Evolutionary conservation across 1,140 invertebrate species (phyloP), one percentile per base, ranked within the genome.

Genomic region (Papilio xuthus): DNA sequence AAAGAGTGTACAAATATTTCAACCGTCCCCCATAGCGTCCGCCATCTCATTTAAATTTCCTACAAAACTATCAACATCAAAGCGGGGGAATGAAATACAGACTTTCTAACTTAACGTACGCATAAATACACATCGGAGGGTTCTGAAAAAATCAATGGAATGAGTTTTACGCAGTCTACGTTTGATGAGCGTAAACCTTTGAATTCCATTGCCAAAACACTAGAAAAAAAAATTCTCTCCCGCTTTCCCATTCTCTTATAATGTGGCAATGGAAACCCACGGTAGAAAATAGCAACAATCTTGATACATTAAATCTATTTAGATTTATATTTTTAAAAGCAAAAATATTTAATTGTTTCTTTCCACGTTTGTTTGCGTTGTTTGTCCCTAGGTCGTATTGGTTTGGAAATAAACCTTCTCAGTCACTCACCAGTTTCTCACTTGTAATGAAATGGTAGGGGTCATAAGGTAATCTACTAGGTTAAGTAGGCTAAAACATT

Each of bases 401-500:
- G n/a, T n/a, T n/a, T n/a, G n/a, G n/a, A n/a, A n/a, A n/a, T n/a
- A n/a, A n/a, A n/a, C n/a, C n/a, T n/a, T n/a, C n/a, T n/a, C n/a
- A n/a, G n/a, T n/a, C n/a, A n/a, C n/a, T n/a, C n/a, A n/a, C n/a
- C n/a, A n/a, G n/a, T 26, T 72, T 72, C 70, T 72, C 37, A 37
- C 9, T 42, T 23, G 37, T 26, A 42, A 44, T 72, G 1, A 23
- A 23, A 78, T 76, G 26, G 74, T 83, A 81, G 80, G 80, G 80
- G 80, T 53, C 23, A 50, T 74, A 76, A 82, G 80, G 67, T 84
- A 84, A 85, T 86, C 79, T 81, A 79, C 78, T 44, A 81, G 75
- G 84, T 81, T 84, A 87, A 86, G 83, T 85, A 85, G 85, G 83
- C 81, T 86, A 83, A 86, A 84, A 84, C 85, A 88, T 84, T 81